phyloP scores from a whole-genome alignment of 2,113 vertebrate species.

The Ictalurus punctatus region DNA sequence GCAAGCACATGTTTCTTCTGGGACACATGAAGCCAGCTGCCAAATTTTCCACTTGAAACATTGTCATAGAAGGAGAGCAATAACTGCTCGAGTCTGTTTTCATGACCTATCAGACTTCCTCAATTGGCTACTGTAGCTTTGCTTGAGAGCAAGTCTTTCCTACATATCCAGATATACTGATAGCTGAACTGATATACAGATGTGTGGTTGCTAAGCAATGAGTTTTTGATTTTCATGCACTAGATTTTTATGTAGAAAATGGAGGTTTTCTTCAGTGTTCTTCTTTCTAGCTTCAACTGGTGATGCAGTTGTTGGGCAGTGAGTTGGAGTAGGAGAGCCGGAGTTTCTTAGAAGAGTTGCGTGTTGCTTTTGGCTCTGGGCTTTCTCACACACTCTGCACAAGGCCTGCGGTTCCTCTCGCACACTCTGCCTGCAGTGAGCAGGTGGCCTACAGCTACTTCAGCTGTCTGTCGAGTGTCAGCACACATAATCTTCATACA shows the following conservation, averaged over 20 bases:
- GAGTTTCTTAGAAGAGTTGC: slow-evolving; percentile 13
- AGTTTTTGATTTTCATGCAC: not conserved
- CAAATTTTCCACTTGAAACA: slow-evolving; percentile 1
- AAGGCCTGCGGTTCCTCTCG: slow-evolving; percentile 31
- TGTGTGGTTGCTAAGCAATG: not conserved
- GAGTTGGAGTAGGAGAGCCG: not conserved
- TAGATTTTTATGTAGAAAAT: not conserved
- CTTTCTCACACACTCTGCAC: slow-evolving; percentile 36
- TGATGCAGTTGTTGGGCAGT: not conserved
- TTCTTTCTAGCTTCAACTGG: not conserved
- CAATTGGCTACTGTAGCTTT: not conserved
- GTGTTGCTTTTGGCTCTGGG: slow-evolving; percentile 1
- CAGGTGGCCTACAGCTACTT: slow-evolving; percentile 68
- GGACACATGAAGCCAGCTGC: not conserved
- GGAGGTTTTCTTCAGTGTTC: not conserved
- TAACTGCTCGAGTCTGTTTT: not conserved
- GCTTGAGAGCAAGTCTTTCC: not conserved
- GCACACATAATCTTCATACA: slow-evolving; percentile 62
- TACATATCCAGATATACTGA: not conserved
- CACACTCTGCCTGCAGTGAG: slow-evolving; percentile 59
- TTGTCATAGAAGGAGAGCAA: not conserved
- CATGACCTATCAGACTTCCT: not conserved
- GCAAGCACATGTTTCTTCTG: slow-evolving; percentile 2
- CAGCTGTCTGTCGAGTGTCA: slow-evolving; percentile 75
- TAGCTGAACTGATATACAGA: not conserved